Percentiles rank a stretch among this genome's conserved stretches.
Conservation (phyloP, 2,113 vertebrate genomes). For the Lampris megalopsis region DNA sequence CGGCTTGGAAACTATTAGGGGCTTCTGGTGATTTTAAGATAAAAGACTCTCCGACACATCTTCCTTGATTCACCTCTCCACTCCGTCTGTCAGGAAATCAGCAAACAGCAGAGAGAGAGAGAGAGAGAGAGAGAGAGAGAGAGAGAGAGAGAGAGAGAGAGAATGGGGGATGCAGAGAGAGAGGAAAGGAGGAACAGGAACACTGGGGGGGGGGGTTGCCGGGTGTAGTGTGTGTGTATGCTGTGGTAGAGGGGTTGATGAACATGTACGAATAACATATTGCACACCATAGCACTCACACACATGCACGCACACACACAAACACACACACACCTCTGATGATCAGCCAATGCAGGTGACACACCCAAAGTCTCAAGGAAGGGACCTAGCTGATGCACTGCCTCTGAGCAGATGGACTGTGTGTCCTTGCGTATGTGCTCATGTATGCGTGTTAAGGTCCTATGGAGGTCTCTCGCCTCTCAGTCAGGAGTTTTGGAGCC, state of each 20-base stretch:
- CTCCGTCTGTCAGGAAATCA: constrained; percentile 30
- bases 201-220: constrained; percentile 3
- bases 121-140: background rate
- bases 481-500: background rate
- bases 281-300: constrained; percentile 3
- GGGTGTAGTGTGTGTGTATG: too few species aligned
- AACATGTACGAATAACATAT: background rate
- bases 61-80: constrained; percentile 33
- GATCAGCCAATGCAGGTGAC: constrained; percentile 46
- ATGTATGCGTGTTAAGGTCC: constrained; percentile 2
- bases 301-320: constrained; percentile 20
- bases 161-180: constrained; percentile 19
- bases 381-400: constrained; percentile 38
- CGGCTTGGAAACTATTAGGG: constrained; percentile 11
- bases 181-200: constrained; percentile 32
- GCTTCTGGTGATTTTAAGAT: constrained; percentile 37
- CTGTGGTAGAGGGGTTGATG: background rate
- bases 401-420: constrained; percentile 76
- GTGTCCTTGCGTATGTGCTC: constrained; percentile 53
- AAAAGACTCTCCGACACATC: constrained; percentile 31
- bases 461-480: background rate
- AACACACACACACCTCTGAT: constrained; percentile 36
- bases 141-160: constrained; percentile 1
- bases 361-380: constrained; percentile 61
- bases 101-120: constrained; percentile 22